Base-by-base conservation (phyloP, 2,797 vertebrate genomes). In the Uromys caudimaculatus region DNA sequence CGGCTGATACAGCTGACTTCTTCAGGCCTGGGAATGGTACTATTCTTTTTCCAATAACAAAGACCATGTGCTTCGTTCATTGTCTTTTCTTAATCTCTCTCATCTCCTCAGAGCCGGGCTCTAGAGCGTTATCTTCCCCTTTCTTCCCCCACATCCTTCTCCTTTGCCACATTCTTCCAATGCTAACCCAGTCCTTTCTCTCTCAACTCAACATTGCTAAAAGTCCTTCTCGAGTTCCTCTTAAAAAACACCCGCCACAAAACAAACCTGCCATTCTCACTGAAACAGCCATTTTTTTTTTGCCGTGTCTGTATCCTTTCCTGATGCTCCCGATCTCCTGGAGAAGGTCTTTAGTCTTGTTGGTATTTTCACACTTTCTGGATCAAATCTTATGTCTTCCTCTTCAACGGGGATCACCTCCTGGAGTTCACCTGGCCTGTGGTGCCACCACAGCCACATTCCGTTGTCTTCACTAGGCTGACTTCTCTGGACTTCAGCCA, bases 331-430 rank as follows among this genome's bases (percentile, higher is more conserved):
- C 60, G 78, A 44, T 52, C 2, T 81, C 75, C 27, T 50, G 35
- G 50, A 90, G 64, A 77, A 79, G 23, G 41, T 21, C 41, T 62
- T 87, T 62, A 52, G 47, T 50, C 64, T 93, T 35, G 14, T 32
- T 23, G 6, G 9, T 50, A 27, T 83, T 24, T 84, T 17, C 27
- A 81, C 4, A n/a, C 24, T n/a, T n/a, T 54, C 86, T 85, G 29
- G 27, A 12, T 91, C 83, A 78, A 60, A 24, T 62, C 89, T 82
- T 89, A 69, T 94, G 64, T 92, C 38, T 83, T 86, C 81, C 38
- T 85, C 52, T 6, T 0, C 50, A 92, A 29, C 6, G 58, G 29
- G 52, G 6, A 19, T 60, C 6, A 0, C 35, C 58, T 84, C 71
- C 35, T 44, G 44, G 78, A 91, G 9, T 8, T 91, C 71, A 24